Base-by-base conservation (phyloP, 2,888 invertebrate species). In the Acheta domesticus region DNA sequence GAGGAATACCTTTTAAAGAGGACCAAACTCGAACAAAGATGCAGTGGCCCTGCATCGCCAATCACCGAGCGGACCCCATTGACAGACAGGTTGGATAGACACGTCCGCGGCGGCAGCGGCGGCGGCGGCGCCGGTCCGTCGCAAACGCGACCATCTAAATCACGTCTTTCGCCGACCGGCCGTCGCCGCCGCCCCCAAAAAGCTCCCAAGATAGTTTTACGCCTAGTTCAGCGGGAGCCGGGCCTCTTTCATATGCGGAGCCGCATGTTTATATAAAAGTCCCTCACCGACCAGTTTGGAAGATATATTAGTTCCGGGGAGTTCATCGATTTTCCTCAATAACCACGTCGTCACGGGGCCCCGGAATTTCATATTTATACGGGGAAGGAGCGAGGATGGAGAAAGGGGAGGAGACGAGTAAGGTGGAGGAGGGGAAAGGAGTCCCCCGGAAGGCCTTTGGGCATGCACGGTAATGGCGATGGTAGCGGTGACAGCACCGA, bases 321-420 rank as follows among this genome's bases (percentile, higher is more conserved):
- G 62, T 62, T 62, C 62, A 62, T 62, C 62, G 62, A 62, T 62
- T 62, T 62, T 62, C 62, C 62, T 62, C 62, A 62, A 62, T 62
- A 62, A 62, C 62, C 62, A 62, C 62, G 62, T 62, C 62, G 62
- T 62, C 62, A 62, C 62, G 62, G 62, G n/a, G 62, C 16, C 62
- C 62, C n/a, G 62, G 62, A 62, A 62, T 62, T 62, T 62, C 62
- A 62, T 62, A 62, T 62, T 62, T 62, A 62, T 62, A 62, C 62
- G 62, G 16, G 62, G 36, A 36, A 36, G 36, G 36, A 36, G 36
- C 36, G 36, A 36, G 36, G 11, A 36, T 5, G 36, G 36, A 36
- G 8, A 36, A 36, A 36, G 36, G 8, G 36, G 36, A 36, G 36
- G 36, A 36, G 36, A 36, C 36, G 36, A 36, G 36, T 4, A 36